These are phyloP conservation scores for Liposcelis brunnea DNA, from an alignment of 2,888 invertebrate species.

Conservation along the genomic window DNA sequence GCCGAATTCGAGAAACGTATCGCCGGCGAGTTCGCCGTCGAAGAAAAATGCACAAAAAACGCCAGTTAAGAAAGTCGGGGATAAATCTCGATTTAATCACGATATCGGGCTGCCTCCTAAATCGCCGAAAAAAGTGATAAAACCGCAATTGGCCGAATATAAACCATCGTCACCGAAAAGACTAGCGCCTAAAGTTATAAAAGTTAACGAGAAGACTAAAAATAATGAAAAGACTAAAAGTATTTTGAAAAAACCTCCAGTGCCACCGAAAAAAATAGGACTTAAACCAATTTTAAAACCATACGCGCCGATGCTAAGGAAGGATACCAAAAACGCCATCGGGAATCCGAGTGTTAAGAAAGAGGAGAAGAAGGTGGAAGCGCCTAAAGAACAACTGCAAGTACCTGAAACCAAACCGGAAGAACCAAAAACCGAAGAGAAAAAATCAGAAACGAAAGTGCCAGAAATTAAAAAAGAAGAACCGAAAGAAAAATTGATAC, in stretches of 20 bases:
- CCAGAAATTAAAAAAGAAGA: constrained; percentile 19
- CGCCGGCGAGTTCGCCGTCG: constrained; percentile 20
- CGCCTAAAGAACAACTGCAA: constrained; percentile 23
- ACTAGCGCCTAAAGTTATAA: too few relatives aligned
- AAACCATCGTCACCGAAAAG: constrained; percentile 18
- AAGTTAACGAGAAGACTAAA: constrained; percentile 21
- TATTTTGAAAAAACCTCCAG: constrained; percentile 25
- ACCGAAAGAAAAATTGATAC: constrained; percentile 19
- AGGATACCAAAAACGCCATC: constrained; percentile 31
- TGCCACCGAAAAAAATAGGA: constrained; percentile 32
- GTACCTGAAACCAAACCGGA: constrained; percentile 25
- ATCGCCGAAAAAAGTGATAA: constrained; percentile 31
- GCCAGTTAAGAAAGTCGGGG: constrained; percentile 29
- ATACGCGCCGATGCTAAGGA: constrained; percentile 34
- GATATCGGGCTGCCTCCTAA: constrained; percentile 20
- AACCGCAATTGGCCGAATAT: constrained; percentile 33
- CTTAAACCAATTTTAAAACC: constrained; percentile 32
- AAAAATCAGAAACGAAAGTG: not conserved
- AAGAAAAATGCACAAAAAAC: constrained; percentile 24
- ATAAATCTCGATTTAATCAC: constrained; percentile 23
- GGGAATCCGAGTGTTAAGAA: constrained; percentile 14
- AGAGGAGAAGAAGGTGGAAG: constrained; percentile 16
- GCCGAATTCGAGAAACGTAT: constrained; percentile 37
- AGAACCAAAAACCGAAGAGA: constrained; percentile 25
- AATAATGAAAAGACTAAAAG: constrained; percentile 18